These are phyloP conservation scores for Hirudinaria manillensis DNA, from an alignment of 2,888 invertebrate genomes.

Conservation along the genomic window DNA sequence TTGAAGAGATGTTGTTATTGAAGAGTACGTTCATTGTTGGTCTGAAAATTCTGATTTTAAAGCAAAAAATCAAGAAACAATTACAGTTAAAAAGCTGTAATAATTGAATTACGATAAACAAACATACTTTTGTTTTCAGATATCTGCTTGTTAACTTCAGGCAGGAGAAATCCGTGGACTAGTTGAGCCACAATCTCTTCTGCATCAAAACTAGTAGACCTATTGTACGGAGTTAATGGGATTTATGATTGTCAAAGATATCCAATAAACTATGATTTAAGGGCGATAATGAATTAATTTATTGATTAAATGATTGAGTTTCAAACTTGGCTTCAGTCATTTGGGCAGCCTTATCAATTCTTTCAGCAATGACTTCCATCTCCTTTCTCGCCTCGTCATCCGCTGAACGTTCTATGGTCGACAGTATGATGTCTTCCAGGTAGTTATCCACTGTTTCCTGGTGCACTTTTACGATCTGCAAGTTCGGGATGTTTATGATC, in stretches of 20 bases:
- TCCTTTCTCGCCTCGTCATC: conserved; percentile 59
- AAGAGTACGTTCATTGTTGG: neutral
- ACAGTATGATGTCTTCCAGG: conserved; percentile 62
- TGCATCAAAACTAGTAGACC: conserved; percentile 50
- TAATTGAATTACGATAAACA: neutral
- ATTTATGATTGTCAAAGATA: neutral
- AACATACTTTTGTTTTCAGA: conserved; percentile 49
- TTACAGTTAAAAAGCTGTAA: neutral
- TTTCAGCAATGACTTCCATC: conserved; percentile 59
- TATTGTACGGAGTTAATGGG: conserved; percentile 37
- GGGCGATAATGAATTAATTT: neutral
- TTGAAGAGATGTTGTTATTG: neutral
- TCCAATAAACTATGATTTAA: neutral
- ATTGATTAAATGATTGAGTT: neutral
- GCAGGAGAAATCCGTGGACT: conserved; percentile 56
- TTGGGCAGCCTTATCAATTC: conserved; percentile 60
- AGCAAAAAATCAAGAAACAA: conserved; percentile 12
- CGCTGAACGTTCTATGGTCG: conserved; percentile 61
- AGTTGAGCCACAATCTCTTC: conserved; percentile 56
- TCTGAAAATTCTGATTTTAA: neutral
- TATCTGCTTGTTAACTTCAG: conserved; percentile 52
- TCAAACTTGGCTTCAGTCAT: conserved; percentile 52
- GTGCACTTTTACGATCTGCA: conserved; percentile 60
- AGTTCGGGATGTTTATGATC: neutral
- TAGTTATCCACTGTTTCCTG: conserved; percentile 63